Evolutionary conservation across 2,888 invertebrate species (phyloP), one percentile per base, ranked within the genome.

Genomic region (Lithophane ornitopus): DNA sequence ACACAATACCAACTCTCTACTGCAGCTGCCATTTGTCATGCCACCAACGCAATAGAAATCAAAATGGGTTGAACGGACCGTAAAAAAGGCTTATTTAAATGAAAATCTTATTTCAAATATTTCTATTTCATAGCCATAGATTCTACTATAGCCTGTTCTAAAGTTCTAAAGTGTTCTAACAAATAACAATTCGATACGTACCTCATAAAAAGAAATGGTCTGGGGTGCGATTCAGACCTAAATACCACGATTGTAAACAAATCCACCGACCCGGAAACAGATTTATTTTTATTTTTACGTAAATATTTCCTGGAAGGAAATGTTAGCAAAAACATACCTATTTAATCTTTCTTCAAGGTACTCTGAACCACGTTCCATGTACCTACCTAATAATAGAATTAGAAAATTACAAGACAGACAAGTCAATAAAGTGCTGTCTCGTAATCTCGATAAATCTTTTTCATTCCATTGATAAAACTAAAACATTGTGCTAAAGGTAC

Each of bases 221-320:
- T 11, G 26, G 16, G 16, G 46, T 46, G 39, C 52, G 16, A 54
- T 56, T 28, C 4, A 28, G 11, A 34, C 4, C 16, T 7, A 28
- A 44, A 34, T 54, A 22, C 6, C n/a, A 63, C n/a, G 28, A 6
- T 46, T 16, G 19, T 41, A 28, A 49, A 44, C 41, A 22, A 66
- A 65, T n/a, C 16, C 12, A 6, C 9, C 28, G 7, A 28, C 66
- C 52, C n/a, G 54, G 58, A n/a, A 71, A 44, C 16, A 61, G 9
- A 6, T 14, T 14, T 41, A 34, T 62, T 41, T 54, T 41, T 28
- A 44, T 70, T 59, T 52, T 46, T 70, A 73, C 41, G 54, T 67
- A 78, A 78, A 70, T 63, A 59, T 82, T 82, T 81, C 66, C 78
- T 59, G 46, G n/a, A 70, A 56, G 62, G 14, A 81, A 81, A 72